Base-by-base conservation (phyloP, 2,888 invertebrate genomes). In the Caenorhabditis parvicauda region DNA sequence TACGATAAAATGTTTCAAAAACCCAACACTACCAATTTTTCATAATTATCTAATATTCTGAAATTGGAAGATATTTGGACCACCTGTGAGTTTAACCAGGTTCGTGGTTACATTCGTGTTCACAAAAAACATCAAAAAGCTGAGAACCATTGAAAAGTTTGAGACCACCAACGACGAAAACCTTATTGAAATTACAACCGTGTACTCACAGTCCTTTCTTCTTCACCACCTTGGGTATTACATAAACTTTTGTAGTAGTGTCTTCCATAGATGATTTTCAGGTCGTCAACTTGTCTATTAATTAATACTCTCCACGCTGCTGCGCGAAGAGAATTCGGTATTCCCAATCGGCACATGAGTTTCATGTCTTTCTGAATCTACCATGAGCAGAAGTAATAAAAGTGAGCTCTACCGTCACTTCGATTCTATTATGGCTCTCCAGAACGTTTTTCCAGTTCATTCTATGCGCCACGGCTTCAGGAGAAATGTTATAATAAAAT, bases 161-260 rank as follows among this genome's bases (percentile, higher is more conserved):
- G n/a, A n/a, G n/a, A n/a, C n/a, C n/a, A n/a, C n/a, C n/a, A n/a
- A n/a, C n/a, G n/a, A n/a, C n/a, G n/a, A n/a, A n/a, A n/a, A n/a
- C n/a, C n/a, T n/a, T n/a, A n/a, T n/a, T n/a, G n/a, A n/a, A n/a
- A n/a, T n/a, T n/a, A n/a, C n/a, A n/a, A n/a, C n/a, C n/a, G n/a
- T n/a, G n/a, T n/a, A n/a, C 74, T 69, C 70, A 84, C 85, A 64
- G 83, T 81, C 42, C 83, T 82, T 57, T 84, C 84, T 37, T 82
- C 81, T 7, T 82, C 75, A 7, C 73, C 76, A 22, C 70, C 76
- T 22, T 73, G 77, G 45, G 78, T 70, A 66, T 81, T 83, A 70
- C 83, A 83, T 32, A 85, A 75, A 67, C 83, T 83, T 39, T 82
- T 79, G 77, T 80, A 85, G 73, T 85, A 85, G 71, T 84, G 82